phyloP scores from a whole-genome alignment of 1,140 invertebrate species.

The Odontomachus brunneus region DNA sequence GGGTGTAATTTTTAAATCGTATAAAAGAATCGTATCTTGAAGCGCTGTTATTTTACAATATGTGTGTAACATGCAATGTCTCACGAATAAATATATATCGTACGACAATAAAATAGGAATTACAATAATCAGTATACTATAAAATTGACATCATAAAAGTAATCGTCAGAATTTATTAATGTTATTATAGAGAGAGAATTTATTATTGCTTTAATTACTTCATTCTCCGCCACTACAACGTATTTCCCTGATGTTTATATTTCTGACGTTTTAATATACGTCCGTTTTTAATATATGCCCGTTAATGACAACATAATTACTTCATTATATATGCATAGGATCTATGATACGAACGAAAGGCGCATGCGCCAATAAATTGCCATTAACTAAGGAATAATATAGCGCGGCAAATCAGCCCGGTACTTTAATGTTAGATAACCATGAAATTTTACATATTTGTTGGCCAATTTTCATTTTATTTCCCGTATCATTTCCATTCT shows the following conservation, averaged over 20 bases:
- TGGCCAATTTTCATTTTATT: neutral
- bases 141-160: neutral
- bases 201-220: conserved; percentile 10
- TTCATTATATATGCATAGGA: conserved; percentile 54
- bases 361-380: conserved; percentile 41
- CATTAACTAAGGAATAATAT: conserved; percentile 46
- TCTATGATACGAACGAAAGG: conserved; percentile 40
- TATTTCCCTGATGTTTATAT: neutral
- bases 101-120: neutral
- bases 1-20: conserved; percentile 10
- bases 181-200: conserved; percentile 15
- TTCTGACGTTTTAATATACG: conserved; percentile 28
- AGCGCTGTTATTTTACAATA: neutral
- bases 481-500: neutral
- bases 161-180: conserved; percentile 9
- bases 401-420: conserved; percentile 26
- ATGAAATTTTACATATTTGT: neutral
- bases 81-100: neutral
- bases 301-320: conserved; percentile 34
- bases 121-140: neutral
- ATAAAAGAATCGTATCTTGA: neutral
- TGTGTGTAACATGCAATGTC: neutral
- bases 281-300: too few species aligned
- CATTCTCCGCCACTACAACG: neutral
- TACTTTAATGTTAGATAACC: neutral